Evolutionary conservation across 2,797 vertebrate species (phyloP).

Genomic region (Tympanoctomys barrerae): DNA sequence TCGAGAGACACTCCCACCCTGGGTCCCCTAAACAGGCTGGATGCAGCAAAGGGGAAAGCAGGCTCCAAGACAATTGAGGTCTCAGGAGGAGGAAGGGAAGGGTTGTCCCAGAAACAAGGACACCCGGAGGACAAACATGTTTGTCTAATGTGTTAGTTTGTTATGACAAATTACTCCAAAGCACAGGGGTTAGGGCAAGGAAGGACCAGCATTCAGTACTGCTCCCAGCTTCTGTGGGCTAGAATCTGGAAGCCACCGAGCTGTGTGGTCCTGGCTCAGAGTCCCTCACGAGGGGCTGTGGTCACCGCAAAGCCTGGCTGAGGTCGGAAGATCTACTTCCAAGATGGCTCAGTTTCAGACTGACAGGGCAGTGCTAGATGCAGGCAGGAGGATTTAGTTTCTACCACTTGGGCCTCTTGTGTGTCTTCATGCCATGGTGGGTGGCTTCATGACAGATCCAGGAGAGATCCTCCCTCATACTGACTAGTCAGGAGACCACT

Average conservation of each 20-base stretch:
- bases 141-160: not conserved
- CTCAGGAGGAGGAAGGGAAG: not conserved
- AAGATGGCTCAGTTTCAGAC: not conserved
- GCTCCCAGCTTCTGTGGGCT: not conserved
- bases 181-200: not conserved
- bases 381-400: not conserved
- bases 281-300: not conserved
- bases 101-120: not conserved
- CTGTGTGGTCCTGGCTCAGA: not conserved
- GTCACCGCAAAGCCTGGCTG: not conserved
- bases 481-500: not conserved
- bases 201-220: not conserved
- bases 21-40: not conserved
- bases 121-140: not conserved
- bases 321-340: not conserved
- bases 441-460: not conserved
- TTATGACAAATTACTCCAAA: not conserved
- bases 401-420: not conserved
- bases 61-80: not conserved
- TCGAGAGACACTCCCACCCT: not conserved
- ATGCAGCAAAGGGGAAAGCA: not conserved
- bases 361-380: not conserved
- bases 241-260: not conserved
- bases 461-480: not conserved
- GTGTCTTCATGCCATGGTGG: not conserved